phyloP scores from a whole-genome alignment of 1,140 invertebrate species.

The Drosophila varians region DNA sequence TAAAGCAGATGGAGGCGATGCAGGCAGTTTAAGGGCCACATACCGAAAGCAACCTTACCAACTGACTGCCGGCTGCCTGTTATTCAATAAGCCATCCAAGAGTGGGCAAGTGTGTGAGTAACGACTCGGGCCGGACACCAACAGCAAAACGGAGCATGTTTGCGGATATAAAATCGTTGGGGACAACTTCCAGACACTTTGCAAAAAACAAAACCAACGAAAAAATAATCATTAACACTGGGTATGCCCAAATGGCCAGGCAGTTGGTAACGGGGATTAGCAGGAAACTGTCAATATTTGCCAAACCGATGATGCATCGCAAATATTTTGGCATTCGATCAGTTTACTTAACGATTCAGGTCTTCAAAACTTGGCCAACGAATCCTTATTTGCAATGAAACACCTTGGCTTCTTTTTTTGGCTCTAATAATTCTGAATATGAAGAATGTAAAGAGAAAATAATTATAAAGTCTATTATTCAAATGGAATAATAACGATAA shows the following conservation, averaged over 20 bases:
- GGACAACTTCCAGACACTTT: conserved; percentile 11
- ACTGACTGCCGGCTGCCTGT: conserved; percentile 25
- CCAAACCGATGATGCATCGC: not conserved
- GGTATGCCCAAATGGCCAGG: conserved; percentile 1
- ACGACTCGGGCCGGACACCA: not conserved
- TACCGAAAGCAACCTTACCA: conserved; percentile 17
- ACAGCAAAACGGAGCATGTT: conserved; percentile 59
- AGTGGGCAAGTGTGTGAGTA: conserved; percentile 34
- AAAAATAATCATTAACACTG: not conserved
- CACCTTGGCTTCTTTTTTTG: not conserved
- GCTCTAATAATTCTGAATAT: not conserved
- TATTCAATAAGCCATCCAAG: conserved; percentile 53
- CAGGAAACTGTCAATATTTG: conserved; percentile 34
- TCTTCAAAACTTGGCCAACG: not conserved
- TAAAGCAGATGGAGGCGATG: conserved; percentile 58
- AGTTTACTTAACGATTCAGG: not conserved
- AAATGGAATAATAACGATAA: too few relatives aligned
- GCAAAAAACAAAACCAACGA: not conserved
- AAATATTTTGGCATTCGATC: not conserved
- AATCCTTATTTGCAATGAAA: not conserved
- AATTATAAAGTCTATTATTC: too few relatives aligned
- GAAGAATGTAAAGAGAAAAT: not conserved
- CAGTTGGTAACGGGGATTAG: conserved; percentile 4
- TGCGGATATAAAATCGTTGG: conserved; percentile 64
- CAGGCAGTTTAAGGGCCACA: conserved; percentile 43